These are phyloP conservation scores for Pentalonia nigronervosa DNA, from an alignment of 1,140 invertebrate species.

Conservation along the genomic window DNA sequence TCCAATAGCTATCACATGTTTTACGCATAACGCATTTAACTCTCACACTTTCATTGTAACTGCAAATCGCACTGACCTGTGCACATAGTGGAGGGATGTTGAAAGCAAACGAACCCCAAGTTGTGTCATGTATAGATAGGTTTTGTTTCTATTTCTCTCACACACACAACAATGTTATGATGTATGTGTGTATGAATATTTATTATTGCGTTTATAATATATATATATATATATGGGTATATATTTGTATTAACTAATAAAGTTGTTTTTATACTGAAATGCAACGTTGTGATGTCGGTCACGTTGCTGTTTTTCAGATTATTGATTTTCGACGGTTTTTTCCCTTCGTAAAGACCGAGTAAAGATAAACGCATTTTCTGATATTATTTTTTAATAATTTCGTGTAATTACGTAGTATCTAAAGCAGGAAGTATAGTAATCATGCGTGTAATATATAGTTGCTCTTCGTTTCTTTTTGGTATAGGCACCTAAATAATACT, in stretches of 20 bases:
- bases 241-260: background rate
- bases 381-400: background rate
- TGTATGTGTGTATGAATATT: background rate
- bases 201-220: background rate
- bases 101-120: background rate
- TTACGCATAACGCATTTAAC: background rate
- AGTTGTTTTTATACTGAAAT: background rate
- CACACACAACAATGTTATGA: background rate
- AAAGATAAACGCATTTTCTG: background rate
- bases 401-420: background rate
- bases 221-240: background rate
- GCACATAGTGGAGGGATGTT: background rate
- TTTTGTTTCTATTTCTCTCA: background rate
- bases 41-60: background rate
- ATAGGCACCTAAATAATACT: background rate
- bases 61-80: too few relatives aligned
- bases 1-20: background rate
- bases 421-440: background rate
- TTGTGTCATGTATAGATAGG: background rate
- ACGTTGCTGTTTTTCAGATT: background rate
- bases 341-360: background rate
- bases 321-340: slow-evolving; percentile 22
- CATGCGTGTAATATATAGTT: background rate
- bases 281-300: background rate
- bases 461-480: background rate